Conservation (phyloP, 30 jellyfish, hydroid and myxozoan species). For the Cassiopea andromeda region DNA sequence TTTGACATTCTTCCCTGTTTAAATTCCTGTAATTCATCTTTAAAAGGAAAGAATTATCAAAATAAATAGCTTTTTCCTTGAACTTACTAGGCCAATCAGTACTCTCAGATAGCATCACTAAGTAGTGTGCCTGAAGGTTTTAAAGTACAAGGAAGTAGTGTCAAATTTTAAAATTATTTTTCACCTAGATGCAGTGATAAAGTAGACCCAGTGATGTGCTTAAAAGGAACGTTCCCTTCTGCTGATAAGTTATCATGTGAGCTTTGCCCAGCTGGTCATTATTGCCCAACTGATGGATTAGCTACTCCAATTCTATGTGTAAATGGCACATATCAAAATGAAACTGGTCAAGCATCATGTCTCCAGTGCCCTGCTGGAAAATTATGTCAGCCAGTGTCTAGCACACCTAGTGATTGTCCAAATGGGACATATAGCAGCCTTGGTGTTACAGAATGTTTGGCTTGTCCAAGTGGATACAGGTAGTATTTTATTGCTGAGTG, state of each 20-base stretch:
- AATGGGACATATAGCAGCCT: slow-evolving; percentile 49
- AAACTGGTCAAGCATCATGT: slow-evolving; percentile 64
- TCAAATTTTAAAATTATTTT: not conserved
- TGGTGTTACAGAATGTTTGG: slow-evolving; percentile 55
- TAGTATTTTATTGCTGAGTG: not conserved
- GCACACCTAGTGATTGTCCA: slow-evolving; percentile 59
- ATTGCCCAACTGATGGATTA: slow-evolving; percentile 47
- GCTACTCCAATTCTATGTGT: slow-evolving; percentile 73
- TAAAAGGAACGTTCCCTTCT: slow-evolving; percentile 26
- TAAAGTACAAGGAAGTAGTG: too few relatives aligned
- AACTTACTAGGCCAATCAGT: too few relatives aligned
- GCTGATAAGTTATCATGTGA: slow-evolving; percentile 64
- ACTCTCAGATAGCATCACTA: too few relatives aligned
- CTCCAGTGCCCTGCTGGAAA: slow-evolving; percentile 64
- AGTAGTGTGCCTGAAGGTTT: too few relatives aligned
- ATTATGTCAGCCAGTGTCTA: slow-evolving; percentile 27
- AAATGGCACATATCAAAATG: slow-evolving; percentile 88
- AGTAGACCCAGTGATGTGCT: not conserved
- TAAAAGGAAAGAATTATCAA: too few relatives aligned
- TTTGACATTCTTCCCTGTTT: too few relatives aligned
- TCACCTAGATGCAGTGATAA: slow-evolving; percentile 1
- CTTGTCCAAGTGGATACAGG: slow-evolving; percentile 81
- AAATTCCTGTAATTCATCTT: too few relatives aligned
- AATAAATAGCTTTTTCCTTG: too few relatives aligned
- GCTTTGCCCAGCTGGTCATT: slow-evolving; percentile 39